These are phyloP conservation scores for Lampris incognitus DNA, from an alignment of 2,113 vertebrate genomes.

Conservation along the genomic window DNA sequence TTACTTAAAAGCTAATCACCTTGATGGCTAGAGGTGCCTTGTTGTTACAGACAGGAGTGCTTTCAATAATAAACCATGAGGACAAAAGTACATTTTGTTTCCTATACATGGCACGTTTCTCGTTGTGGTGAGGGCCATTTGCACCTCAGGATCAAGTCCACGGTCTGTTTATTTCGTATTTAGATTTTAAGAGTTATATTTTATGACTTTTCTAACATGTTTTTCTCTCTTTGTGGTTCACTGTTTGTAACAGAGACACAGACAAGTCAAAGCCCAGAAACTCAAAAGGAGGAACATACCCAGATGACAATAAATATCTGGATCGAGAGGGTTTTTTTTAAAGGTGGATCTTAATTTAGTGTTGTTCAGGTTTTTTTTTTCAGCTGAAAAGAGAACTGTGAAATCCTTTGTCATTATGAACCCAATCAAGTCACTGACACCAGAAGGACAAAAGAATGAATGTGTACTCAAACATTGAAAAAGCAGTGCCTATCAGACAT, in stretches of 20 bases:
- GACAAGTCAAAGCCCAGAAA: not conserved
- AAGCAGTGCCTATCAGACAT: not conserved
- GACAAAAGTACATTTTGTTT: too few relatives aligned
- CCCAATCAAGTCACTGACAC: not conserved
- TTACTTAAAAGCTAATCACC: too few relatives aligned
- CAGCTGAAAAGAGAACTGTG: not conserved
- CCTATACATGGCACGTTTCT: too few relatives aligned
- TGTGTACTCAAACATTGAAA: constrained; percentile 12
- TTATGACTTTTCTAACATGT: not conserved
- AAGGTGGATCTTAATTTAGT: too few relatives aligned
- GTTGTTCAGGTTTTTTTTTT: not conserved
- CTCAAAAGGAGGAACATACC: constrained; percentile 9
- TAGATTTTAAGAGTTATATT: not conserved
- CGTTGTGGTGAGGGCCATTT: too few relatives aligned
- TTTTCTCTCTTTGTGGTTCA: not conserved
- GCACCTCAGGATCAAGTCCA: too few relatives aligned
- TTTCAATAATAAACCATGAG: too few relatives aligned
- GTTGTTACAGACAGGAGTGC: too few relatives aligned
- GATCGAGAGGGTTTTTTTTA: not conserved
- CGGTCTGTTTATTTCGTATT: not conserved
- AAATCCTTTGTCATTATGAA: not conserved
- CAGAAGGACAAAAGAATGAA: not conserved
- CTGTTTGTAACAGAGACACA: not conserved
- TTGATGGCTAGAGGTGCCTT: too few relatives aligned
- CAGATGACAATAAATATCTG: constrained; percentile 11